Percentiles rank a stretch among this genome's conserved stretches.
phyloP scores from a whole-genome alignment of 1,140 invertebrate genomes.

The Charaxes varanes region DNA sequence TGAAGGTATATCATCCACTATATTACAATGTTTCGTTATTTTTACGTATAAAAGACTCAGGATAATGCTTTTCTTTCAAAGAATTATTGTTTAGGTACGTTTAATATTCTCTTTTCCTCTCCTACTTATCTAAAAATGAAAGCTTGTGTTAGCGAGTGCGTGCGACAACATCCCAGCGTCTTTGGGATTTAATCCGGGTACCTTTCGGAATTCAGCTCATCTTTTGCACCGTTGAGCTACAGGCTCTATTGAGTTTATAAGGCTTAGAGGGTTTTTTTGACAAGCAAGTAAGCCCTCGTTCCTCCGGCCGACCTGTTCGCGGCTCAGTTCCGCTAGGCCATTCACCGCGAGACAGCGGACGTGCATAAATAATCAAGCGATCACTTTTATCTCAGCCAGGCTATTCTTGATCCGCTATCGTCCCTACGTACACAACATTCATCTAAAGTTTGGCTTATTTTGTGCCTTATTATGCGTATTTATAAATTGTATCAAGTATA shows the following conservation, averaged over 20 bases:
- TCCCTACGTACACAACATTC: neutral
- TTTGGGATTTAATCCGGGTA: neutral
- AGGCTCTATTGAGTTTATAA: neutral
- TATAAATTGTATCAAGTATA: neutral
- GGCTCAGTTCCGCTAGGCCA: slow-evolving; percentile 23
- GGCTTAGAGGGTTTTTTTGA: neutral
- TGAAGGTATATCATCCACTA: slow-evolving; percentile 55
- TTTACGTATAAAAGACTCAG: neutral
- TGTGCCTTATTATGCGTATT: no score
- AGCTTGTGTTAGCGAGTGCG: no score
- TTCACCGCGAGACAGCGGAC: slow-evolving; percentile 48
- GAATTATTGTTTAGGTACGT: neutral
- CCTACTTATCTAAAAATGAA: no score
- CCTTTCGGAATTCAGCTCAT: neutral
- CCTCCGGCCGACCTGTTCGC: slow-evolving; percentile 7
- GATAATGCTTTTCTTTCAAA: neutral
- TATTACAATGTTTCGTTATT: slow-evolving; percentile 42
- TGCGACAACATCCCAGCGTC: no score
- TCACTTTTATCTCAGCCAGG: slow-evolving; percentile 42
- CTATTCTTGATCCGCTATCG: slow-evolving; percentile 35
- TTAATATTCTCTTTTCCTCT: no score
- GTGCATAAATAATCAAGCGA: slow-evolving; percentile 58
- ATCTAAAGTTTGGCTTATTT: slow-evolving; percentile 3
- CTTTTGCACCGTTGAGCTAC: no score
- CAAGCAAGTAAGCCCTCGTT: slow-evolving; percentile 1